These are phyloP conservation scores for Drosophila takahashii DNA, from an alignment of 1,140 invertebrate genomes.

Conservation along the genomic window DNA sequence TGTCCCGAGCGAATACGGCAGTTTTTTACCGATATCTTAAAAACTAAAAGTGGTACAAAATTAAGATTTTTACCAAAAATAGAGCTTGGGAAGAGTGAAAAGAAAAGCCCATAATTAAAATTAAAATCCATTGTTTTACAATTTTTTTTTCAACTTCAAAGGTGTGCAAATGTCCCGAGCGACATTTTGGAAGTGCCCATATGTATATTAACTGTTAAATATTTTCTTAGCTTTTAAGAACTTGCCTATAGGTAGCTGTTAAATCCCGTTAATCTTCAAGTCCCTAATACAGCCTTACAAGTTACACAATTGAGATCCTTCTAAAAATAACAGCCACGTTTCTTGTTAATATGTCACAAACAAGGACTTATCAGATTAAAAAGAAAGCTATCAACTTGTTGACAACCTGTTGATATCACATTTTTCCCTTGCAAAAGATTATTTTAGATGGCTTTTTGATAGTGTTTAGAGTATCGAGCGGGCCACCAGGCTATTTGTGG, in stretches of 20 bases:
- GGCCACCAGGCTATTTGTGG: background rate
- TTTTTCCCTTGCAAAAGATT: background rate
- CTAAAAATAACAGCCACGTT: background rate
- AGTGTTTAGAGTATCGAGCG: constrained; percentile 14
- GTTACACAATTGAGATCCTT: background rate
- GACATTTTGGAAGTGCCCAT: too few species aligned
- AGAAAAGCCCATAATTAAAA: too few species aligned
- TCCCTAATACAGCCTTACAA: background rate
- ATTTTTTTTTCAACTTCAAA: too few species aligned
- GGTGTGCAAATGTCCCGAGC: too few species aligned
- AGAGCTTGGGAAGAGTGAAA: too few species aligned
- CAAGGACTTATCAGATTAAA: background rate
- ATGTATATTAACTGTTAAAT: too few species aligned
- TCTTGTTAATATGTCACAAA: background rate
- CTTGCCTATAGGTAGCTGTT: background rate
- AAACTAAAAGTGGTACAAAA: too few species aligned
- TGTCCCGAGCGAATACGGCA: too few species aligned
- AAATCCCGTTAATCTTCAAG: background rate
- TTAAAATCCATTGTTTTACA: too few species aligned
- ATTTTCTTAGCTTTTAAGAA: too few species aligned
- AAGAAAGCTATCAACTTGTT: background rate
- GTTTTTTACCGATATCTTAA: too few species aligned
- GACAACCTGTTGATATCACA: background rate
- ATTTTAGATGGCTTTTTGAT: background rate
- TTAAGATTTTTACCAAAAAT: too few species aligned